Evolutionary conservation across 2,888 invertebrate species (phyloP), one percentile per base, ranked within the genome.

Genomic region (Ectemnius continuus): DNA sequence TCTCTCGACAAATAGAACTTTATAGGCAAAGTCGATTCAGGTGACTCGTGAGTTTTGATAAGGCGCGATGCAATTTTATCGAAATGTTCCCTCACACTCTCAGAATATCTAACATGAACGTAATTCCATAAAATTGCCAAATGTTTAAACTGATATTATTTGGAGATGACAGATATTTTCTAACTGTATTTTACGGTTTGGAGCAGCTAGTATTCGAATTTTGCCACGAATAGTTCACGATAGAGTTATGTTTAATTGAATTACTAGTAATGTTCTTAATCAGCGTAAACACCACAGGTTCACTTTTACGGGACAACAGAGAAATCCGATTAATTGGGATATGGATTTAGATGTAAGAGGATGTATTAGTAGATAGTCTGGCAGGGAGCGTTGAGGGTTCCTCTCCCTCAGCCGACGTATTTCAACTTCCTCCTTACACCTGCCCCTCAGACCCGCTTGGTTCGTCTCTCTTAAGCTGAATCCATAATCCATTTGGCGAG

Each of bases 331-430:
- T 75, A 76, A 67, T 52, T 71, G 16, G 47, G 16, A 67, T 67
- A 75, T 57, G 65, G 61, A 61, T 47, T 70, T 68, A 63, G 63
- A 48, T 14, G 70, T 75, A 73, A 75, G 72, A 78, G 81, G 79
- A 81, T 75, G 75, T 76, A 80, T 81, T 80, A 81, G 71, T 78
- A 2, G 36, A 36, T 78, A 61, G 82, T 71, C 67, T 75, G 73
- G 72, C 63, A 61, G 65, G 47, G 71, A 6, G 80, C 61, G 71
- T 70, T 69, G 75, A 62, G 67, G 1, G 23, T 23, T 23, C 23
- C 23, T 23, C 23, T 23, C 23, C 23, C 23, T 23, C 3, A 23
- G 23, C 23, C 23, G 3, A 23, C 23, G 23, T 23, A 23, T 23
- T 23, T 23, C 23, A 23, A 23, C 23, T 70, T 48, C 61, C 67